These are phyloP conservation scores for Aleiodes sp. DNA, from an alignment of 1,140 invertebrate species.

Conservation along the genomic window DNA sequence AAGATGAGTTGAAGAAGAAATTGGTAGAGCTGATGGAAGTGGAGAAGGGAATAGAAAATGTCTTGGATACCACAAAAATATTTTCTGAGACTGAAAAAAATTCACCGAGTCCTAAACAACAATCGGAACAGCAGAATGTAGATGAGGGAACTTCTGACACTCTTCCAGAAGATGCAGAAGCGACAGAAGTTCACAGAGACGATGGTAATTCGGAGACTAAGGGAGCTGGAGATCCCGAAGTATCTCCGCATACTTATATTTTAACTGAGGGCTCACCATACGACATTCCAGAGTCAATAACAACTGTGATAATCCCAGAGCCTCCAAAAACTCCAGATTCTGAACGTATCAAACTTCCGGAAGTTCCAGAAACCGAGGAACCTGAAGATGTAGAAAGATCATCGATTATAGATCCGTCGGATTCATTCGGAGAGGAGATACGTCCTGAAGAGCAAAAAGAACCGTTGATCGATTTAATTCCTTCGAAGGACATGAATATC, in stretches of 20 bases:
- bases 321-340: constrained; percentile 33
- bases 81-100: neutral
- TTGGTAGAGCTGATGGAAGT: constrained; percentile 43
- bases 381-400: neutral
- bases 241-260: constrained; percentile 47
- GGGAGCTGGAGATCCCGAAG: neutral
- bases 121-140: neutral
- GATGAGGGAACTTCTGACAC: neutral
- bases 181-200: neutral
- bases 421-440: constrained; percentile 13
- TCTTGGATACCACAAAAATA: constrained; percentile 25
- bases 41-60: constrained; percentile 40
- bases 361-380: neutral
- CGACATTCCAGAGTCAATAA: constrained; percentile 60
- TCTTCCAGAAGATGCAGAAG: neutral
- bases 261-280: constrained; percentile 60
- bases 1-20: constrained; percentile 40
- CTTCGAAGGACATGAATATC: constrained; percentile 1
- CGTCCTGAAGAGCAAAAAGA: neutral
- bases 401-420: neutral
- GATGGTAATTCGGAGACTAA: too few species aligned
- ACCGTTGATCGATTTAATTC: neutral
- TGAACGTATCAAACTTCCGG: constrained; percentile 15
- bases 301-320: constrained; percentile 60
- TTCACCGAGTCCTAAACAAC: neutral